These are phyloP conservation scores for Thalassophryne amazonica DNA, from an alignment of 2,797 vertebrate species.

Conservation along the genomic window DNA sequence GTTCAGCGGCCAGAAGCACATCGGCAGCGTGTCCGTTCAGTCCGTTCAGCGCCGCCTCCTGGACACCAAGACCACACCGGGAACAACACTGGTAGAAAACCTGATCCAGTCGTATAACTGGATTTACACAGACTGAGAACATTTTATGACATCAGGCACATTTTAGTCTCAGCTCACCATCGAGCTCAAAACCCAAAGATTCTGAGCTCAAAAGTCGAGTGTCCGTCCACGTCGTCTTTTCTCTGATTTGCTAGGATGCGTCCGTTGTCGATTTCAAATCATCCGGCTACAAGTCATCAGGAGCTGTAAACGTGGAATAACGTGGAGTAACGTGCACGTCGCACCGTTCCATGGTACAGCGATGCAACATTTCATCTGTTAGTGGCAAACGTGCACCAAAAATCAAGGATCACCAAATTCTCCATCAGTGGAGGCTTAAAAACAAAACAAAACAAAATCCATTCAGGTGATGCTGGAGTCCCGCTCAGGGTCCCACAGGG, in stretches of 20 bases:
- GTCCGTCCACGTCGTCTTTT: background rate
- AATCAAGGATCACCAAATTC: background rate
- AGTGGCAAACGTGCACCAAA: background rate
- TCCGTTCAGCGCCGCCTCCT: too few relatives aligned
- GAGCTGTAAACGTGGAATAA: background rate
- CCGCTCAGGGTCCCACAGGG: too few relatives aligned
- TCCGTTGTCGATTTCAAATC: background rate
- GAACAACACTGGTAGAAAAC: too few relatives aligned
- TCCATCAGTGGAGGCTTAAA: background rate
- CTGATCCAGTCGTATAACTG: too few relatives aligned
- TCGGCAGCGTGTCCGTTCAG: too few relatives aligned
- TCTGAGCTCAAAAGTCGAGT: background rate
- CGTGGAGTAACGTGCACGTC: constrained; percentile 8
- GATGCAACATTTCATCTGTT: background rate
- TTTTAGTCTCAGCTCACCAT: too few relatives aligned
- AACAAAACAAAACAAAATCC: background rate
- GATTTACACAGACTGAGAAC: too few relatives aligned
- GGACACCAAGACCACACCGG: too few relatives aligned
- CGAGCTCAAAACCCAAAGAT: too few relatives aligned
- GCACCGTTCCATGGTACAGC: background rate
- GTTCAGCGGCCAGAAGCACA: too few relatives aligned
- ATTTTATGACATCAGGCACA: too few relatives aligned
- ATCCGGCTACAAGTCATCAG: background rate
- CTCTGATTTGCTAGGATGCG: background rate
- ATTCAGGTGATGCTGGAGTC: too few relatives aligned